Conservation (phyloP, 2,113 vertebrate genomes). For the Pseudorectes ferrugineus region DNA sequence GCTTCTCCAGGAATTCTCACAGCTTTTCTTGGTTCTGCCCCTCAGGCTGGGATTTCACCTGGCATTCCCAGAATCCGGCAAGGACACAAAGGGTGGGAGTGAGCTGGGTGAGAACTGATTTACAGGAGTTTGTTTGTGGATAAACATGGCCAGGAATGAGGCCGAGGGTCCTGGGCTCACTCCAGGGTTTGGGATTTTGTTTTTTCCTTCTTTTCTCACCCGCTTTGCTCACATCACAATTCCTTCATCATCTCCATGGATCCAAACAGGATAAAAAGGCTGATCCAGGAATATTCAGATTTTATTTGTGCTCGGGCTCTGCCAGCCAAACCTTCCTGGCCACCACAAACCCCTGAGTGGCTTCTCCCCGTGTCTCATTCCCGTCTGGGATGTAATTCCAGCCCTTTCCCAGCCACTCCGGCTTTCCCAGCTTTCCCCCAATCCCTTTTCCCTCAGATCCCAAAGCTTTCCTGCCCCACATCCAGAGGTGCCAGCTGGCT, state of each 20-base stretch:
- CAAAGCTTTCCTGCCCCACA: background rate
- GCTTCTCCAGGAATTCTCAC: background rate
- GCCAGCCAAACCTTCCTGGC: background rate
- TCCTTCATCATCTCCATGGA: background rate
- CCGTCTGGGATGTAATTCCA: background rate
- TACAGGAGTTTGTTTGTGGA: background rate
- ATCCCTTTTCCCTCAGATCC: background rate
- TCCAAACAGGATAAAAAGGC: background rate
- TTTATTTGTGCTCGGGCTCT: background rate
- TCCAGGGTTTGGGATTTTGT: background rate
- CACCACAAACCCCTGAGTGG: background rate
- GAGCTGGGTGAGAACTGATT: background rate
- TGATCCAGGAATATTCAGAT: background rate
- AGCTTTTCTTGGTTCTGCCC: background rate
- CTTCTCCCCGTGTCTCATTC: background rate
- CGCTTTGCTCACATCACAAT: background rate
- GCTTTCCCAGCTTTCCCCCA: background rate
- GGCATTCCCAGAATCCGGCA: background rate
- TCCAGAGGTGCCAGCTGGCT: background rate
- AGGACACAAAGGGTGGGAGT: background rate
- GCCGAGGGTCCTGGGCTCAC: background rate
- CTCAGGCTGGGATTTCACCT: background rate
- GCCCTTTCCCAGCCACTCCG: background rate
- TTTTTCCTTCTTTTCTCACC: background rate
- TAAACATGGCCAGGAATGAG: background rate